These are phyloP conservation scores for Oryzias curvinotus DNA, from an alignment of 2,113 vertebrate genomes.

Conservation along the genomic window DNA sequence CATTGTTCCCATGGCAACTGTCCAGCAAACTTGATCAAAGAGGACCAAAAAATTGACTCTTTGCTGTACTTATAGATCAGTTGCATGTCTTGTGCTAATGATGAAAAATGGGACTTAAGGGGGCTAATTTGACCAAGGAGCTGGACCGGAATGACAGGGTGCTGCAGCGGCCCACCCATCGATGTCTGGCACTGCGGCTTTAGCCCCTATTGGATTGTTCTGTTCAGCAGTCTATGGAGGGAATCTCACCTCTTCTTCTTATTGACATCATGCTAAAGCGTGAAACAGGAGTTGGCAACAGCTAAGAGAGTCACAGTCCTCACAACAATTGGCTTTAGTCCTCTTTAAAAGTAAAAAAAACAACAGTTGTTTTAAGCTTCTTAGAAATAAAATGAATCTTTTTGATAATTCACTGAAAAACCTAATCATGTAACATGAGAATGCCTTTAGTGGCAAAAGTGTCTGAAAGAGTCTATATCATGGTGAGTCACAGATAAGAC, in stretches of 20 bases:
- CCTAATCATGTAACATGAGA: constrained; percentile 37
- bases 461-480: constrained; percentile 30
- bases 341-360: constrained; percentile 23
- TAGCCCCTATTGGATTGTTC: constrained; percentile 68
- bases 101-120: constrained; percentile 70
- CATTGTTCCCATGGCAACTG: constrained; percentile 38
- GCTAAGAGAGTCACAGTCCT: constrained; percentile 44
- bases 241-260: constrained; percentile 49
- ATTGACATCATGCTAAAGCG: constrained; percentile 49
- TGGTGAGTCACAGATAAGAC: neutral
- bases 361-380: constrained; percentile 25
- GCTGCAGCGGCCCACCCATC: constrained; percentile 27
- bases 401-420: constrained; percentile 36
- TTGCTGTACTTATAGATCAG: constrained; percentile 64
- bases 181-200: constrained; percentile 48
- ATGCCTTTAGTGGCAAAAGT: constrained; percentile 21
- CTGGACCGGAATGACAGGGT: constrained; percentile 39
- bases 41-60: constrained; percentile 51
- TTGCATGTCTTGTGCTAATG: constrained; percentile 69
- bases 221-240: constrained; percentile 60
- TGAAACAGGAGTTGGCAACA: constrained; percentile 52
- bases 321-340: constrained; percentile 21
- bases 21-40: constrained; percentile 31
- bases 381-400: constrained; percentile 50
- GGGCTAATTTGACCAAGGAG: constrained; percentile 42